Evolutionary conservation across 92 coral and sea anemone species (phyloP).

Genomic region (Anthopleura xanthogrammica): DNA sequence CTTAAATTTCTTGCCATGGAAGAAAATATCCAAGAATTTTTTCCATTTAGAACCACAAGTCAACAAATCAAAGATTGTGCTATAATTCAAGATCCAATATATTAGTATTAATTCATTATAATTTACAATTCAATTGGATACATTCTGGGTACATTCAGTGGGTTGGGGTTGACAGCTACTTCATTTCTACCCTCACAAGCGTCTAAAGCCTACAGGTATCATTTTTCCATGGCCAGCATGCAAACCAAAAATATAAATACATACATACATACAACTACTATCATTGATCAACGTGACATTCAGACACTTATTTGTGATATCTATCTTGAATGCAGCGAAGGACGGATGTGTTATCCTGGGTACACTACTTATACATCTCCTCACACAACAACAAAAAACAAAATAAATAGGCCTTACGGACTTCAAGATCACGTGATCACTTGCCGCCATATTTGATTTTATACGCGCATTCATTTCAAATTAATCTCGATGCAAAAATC

Average conservation of each 20-base stretch:
- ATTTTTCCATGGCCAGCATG: slow-evolving; percentile 5
- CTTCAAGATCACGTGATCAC: not conserved
- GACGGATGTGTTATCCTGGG: not conserved
- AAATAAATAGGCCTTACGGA: not conserved
- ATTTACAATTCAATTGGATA: no score
- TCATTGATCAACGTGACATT: no score
- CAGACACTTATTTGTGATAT: not conserved
- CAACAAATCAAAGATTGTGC: no score
- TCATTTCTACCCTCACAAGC: not conserved
- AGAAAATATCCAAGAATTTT: no score
- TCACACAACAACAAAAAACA: not conserved
- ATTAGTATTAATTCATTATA: no score
- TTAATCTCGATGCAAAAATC: not conserved
- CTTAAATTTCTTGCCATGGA: no score
- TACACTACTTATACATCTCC: not conserved
- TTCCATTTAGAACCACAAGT: no score
- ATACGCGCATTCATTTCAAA: not conserved
- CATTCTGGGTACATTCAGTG: no score
- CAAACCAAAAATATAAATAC: not conserved
- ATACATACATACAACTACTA: no score
- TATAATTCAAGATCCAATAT: no score
- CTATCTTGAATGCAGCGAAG: not conserved
- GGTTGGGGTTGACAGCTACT: no score
- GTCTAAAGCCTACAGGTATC: not conserved
- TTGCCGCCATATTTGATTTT: not conserved